A percentile compares a stretch with the other conserved stretches of the same genome.
Evolutionary conservation across 2,113 vertebrate species (phyloP).

Genomic region (Myodes glareolus): DNA sequence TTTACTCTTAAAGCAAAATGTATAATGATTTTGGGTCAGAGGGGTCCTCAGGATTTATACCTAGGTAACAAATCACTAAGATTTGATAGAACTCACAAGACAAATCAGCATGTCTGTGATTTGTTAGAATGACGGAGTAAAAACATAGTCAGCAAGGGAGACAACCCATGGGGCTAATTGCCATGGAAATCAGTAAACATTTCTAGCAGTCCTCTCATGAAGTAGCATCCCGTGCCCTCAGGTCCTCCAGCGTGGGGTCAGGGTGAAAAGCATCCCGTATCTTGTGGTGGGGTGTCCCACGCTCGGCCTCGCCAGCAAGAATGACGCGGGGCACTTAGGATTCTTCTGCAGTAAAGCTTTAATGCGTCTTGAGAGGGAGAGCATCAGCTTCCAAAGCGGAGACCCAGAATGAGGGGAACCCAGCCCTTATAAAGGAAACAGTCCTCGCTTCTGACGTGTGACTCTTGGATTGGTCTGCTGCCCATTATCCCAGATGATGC

Average conservation of each 20-base stretch:
- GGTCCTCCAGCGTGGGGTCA: background rate
- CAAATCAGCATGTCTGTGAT: background rate
- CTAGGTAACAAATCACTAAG: background rate
- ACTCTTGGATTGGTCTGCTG: too few species aligned
- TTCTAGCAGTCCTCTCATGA: background rate
- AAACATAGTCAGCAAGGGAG: background rate
- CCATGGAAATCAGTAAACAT: background rate
- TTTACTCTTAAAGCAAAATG: constrained; percentile 9
- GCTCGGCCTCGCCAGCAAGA: too few species aligned
- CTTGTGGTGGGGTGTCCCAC: background rate
- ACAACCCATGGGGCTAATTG: background rate
- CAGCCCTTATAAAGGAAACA: too few species aligned
- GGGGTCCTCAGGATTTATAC: background rate
- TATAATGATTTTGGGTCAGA: background rate
- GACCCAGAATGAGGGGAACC: too few species aligned
- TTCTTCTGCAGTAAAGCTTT: too few species aligned
- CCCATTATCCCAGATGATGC: too few species aligned
- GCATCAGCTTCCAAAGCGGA: too few species aligned
- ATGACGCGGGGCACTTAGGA: too few species aligned
- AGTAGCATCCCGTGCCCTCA: background rate
- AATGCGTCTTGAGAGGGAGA: too few species aligned
- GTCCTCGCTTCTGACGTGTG: too few species aligned
- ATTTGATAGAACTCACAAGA: background rate
- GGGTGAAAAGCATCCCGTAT: background rate
- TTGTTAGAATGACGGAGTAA: background rate